Conservation (phyloP, 2,113 vertebrate genomes). For the Psittacula cyanocephala region DNA sequence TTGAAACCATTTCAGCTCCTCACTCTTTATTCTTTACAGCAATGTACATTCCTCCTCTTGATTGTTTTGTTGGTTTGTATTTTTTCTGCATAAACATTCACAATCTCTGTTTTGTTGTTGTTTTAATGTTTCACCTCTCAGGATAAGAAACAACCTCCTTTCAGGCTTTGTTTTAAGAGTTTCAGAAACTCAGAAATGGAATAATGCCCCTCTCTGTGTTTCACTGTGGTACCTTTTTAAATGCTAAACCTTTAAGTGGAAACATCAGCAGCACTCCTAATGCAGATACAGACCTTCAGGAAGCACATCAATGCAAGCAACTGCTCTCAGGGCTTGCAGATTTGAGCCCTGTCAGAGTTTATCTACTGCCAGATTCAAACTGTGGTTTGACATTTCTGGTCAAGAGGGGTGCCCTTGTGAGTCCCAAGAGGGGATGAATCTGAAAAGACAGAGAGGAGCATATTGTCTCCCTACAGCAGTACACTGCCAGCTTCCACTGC, state of each 20-base stretch:
- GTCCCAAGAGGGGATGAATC: background rate
- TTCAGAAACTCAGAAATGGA: background rate
- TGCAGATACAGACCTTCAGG: conserved; percentile 16
- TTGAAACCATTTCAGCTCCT: background rate
- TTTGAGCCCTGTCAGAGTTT: conserved; percentile 24
- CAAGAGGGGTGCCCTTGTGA: conserved; percentile 47
- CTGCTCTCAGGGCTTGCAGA: conserved; percentile 21
- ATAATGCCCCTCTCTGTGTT: background rate
- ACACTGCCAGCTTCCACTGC: background rate
- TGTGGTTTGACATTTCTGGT: conserved; percentile 56
- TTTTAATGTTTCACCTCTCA: background rate
- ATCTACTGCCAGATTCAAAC: conserved; percentile 49
- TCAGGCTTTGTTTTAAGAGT: background rate
- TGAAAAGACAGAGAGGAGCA: conserved; percentile 33
- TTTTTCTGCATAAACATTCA: background rate
- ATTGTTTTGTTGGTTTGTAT: background rate
- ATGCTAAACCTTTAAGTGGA: background rate
- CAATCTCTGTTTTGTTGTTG: background rate
- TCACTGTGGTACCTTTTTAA: background rate
- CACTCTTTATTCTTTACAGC: background rate
- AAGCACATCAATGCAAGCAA: conserved; percentile 14
- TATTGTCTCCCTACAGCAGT: conserved; percentile 39
- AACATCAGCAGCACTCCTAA: conserved; percentile 16
- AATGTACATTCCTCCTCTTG: background rate
- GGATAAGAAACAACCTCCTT: background rate